Percentiles rank a stretch among this genome's conserved stretches.
phyloP scores from a whole-genome alignment of 1,140 invertebrate species.

The Wasmannia auropunctata region DNA sequence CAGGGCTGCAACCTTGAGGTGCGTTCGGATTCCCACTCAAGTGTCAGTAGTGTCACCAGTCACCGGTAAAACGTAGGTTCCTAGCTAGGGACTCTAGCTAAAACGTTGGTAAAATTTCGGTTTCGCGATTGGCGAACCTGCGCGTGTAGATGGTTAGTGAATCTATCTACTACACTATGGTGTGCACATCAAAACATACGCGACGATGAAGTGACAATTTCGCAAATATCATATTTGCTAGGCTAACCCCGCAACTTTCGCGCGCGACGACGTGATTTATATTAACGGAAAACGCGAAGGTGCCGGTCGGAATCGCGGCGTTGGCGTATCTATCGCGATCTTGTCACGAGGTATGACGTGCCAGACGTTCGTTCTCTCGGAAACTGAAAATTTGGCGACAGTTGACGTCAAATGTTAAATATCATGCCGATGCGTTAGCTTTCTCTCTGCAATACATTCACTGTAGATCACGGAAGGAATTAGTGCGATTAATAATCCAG shows the following conservation, averaged over 20 bases:
- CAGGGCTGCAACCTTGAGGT: too few species aligned
- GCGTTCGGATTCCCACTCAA: too few species aligned
- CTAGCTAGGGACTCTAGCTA: too few species aligned
- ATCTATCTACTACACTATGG: background rate
- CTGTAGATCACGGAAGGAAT: background rate
- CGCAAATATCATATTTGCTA: constrained; percentile 46
- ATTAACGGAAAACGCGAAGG: background rate
- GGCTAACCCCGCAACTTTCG: background rate
- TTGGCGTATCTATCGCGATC: background rate
- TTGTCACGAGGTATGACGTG: constrained; percentile 58
- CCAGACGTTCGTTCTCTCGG: constrained; percentile 34
- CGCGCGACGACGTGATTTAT: background rate
- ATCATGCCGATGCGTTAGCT: constrained; percentile 25
- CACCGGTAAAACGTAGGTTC: too few species aligned
- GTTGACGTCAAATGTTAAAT: constrained; percentile 28
- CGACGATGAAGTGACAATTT: constrained; percentile 73
- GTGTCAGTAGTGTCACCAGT: too few species aligned
- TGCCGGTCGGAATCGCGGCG: background rate
- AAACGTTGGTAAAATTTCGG: background rate
- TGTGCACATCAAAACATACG: constrained; percentile 64
- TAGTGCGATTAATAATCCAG: background rate
- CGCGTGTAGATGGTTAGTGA: too few species aligned
- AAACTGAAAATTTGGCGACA: constrained; percentile 13
- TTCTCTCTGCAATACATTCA: background rate
- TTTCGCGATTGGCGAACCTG: background rate